Conservation (phyloP, 2,113 vertebrate genomes). For the Thalassarche chlororhynchos region DNA sequence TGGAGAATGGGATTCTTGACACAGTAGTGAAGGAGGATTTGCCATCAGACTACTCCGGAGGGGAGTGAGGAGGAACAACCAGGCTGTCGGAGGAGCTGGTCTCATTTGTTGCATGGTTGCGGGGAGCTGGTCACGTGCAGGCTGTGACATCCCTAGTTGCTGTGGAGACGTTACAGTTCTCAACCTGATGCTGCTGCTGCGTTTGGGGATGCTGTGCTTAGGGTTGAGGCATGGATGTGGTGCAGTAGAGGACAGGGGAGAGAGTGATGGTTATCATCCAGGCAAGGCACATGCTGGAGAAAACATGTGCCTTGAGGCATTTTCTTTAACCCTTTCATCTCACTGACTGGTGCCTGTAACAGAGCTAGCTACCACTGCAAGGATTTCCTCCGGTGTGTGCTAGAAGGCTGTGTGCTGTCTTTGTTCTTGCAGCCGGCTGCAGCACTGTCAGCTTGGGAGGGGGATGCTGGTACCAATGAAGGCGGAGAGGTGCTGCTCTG, state of each 20-base stretch:
- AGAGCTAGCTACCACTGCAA: background rate
- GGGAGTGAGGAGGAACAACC: background rate
- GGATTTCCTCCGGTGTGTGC: background rate
- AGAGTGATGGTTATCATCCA: background rate
- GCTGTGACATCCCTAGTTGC: background rate
- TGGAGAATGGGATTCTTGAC: background rate
- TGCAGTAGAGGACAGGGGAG: background rate
- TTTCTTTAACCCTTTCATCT: background rate
- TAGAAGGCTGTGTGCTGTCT: background rate
- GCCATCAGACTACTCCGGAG: background rate
- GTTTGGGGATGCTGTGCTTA: background rate
- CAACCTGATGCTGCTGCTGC: background rate
- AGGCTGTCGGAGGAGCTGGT: background rate
- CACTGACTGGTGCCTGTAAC: background rate
- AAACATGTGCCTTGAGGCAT: background rate
- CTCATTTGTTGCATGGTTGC: background rate
- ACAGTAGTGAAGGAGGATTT: background rate
- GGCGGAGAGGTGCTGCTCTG: background rate
- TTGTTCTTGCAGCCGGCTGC: background rate
- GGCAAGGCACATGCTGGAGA: background rate
- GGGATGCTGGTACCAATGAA: background rate
- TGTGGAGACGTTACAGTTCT: background rate
- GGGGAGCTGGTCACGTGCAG: background rate
- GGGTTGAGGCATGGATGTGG: background rate
- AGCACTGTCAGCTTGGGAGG: background rate